Conservation (phyloP, 2,888 invertebrate species). For the Dorcus parallelipipedus region DNA sequence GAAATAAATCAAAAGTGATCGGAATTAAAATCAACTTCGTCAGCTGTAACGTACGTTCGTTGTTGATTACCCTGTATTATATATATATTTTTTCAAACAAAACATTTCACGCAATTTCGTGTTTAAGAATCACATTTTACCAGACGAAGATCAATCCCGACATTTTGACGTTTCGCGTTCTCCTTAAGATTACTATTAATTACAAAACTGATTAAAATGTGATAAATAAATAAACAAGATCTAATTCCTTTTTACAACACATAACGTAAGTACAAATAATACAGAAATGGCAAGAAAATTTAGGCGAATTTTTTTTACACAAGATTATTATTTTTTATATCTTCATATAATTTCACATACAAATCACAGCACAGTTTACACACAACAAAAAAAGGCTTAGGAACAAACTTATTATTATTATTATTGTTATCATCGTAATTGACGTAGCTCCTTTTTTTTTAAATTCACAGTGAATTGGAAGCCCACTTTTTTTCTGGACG, state of each 20-base stretch:
- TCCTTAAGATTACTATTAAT: not conserved
- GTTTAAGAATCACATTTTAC: not conserved
- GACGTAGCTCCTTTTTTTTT: not conserved
- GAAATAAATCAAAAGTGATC: not conserved
- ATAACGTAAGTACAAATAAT: constrained; percentile 36
- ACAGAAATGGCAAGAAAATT: constrained; percentile 52
- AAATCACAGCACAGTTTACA: constrained; percentile 48
- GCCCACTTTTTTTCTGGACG: too few relatives aligned
- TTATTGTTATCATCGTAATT: too few relatives aligned
- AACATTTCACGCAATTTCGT: too few relatives aligned
- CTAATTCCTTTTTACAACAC: constrained; percentile 25
- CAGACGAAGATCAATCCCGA: too few relatives aligned
- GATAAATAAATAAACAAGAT: constrained; percentile 30
- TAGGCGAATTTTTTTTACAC: constrained; percentile 36
- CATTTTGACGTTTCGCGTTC: not conserved
- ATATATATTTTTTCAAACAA: too few relatives aligned
- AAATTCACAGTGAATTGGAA: not conserved
- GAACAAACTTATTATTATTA: constrained; percentile 35
- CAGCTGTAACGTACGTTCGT: not conserved
- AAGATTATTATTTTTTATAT: constrained; percentile 21
- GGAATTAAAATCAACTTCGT: not conserved
- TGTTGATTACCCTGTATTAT: not conserved
- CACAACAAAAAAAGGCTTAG: constrained; percentile 38
- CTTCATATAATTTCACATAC: constrained; percentile 40
- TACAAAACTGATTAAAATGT: constrained; percentile 21